Percentiles rank a stretch among this genome's conserved stretches.
Conservation (phyloP, 2,113 vertebrate species). For the Epinephelus cyanopodus region DNA sequence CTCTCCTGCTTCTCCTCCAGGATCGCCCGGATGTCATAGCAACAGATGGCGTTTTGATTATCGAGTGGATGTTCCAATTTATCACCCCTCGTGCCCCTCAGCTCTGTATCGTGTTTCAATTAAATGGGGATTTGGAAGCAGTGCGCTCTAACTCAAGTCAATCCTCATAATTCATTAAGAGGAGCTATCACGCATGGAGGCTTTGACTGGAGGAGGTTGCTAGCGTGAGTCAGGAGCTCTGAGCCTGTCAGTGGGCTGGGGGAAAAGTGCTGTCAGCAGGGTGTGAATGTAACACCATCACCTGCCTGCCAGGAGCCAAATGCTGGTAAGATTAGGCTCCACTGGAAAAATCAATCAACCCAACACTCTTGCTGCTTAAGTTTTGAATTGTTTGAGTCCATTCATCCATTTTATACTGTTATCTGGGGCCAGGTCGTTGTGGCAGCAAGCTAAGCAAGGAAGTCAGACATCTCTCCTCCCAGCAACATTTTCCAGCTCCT, state of each 20-base stretch:
- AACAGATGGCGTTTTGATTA: conserved; percentile 75
- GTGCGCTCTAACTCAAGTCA: conserved; percentile 19
- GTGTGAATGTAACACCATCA: not conserved
- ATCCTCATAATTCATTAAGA: conserved; percentile 66
- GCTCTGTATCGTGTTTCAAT: conserved; percentile 73
- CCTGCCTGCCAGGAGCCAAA: not conserved
- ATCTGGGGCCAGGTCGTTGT: no score
- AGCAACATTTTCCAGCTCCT: no score
- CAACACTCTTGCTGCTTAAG: not conserved
- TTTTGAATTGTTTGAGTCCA: not conserved
- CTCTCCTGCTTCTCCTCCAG: not conserved
- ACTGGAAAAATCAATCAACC: not conserved
- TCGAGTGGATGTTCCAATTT: conserved; percentile 61
- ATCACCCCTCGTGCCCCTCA: conserved; percentile 45
- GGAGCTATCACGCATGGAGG: conserved; percentile 27
- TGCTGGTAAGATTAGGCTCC: not conserved
- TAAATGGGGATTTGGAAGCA: conserved; percentile 70
- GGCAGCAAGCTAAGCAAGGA: no score
- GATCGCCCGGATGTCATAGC: conserved; percentile 24
- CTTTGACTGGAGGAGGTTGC: not conserved
- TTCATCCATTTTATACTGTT: not conserved
- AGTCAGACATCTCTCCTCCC: no score
- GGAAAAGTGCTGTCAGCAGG: not conserved
- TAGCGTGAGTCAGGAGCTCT: conserved; percentile 16
- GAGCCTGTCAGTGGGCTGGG: not conserved